A percentile compares a stretch with the other conserved stretches of the same genome.
phyloP scores from a whole-genome alignment of 2,888 invertebrate genomes.

The Synanthedon andrenaeformis region DNA sequence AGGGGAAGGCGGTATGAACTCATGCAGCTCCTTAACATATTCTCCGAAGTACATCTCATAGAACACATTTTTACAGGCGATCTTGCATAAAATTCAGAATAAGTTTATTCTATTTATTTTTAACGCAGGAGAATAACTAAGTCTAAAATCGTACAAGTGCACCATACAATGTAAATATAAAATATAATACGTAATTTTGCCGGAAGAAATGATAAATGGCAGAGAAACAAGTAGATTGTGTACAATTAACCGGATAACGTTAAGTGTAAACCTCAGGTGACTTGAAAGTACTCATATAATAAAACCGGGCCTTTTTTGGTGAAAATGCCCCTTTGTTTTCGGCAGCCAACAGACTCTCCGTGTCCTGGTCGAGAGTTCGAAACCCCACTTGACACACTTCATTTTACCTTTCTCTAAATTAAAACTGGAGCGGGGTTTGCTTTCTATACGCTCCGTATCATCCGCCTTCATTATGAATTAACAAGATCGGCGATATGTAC shows the following conservation, averaged over 20 bases:
- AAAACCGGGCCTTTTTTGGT: slow-evolving; percentile 10
- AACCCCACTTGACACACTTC: slow-evolving; percentile 64
- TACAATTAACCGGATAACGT: background rate
- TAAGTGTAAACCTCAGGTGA: slow-evolving; percentile 44
- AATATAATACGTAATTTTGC: too few relatives aligned
- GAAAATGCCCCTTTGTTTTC: slow-evolving; percentile 49
- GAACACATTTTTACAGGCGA: too few relatives aligned
- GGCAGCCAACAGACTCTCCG: slow-evolving; percentile 50
- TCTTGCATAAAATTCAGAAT: too few relatives aligned
- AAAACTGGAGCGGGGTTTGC: slow-evolving; percentile 44
- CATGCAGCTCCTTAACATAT: too few relatives aligned
- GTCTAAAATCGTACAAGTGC: too few relatives aligned
- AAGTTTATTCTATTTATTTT: too few relatives aligned
- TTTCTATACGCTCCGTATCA: slow-evolving; percentile 37
- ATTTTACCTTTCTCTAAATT: slow-evolving; percentile 60
- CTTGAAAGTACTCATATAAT: slow-evolving; percentile 36
- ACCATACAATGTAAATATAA: too few relatives aligned
- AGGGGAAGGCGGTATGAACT: too few relatives aligned
- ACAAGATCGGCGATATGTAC: slow-evolving; percentile 13
- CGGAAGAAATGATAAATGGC: too few relatives aligned
- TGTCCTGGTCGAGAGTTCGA: slow-evolving; percentile 41
- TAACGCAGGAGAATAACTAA: too few relatives aligned
- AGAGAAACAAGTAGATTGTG: too few relatives aligned
- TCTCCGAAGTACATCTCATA: too few relatives aligned
- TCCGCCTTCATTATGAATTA: slow-evolving; percentile 35